Conservation (phyloP, 2,888 invertebrate genomes). For the Carabus problematicus region DNA sequence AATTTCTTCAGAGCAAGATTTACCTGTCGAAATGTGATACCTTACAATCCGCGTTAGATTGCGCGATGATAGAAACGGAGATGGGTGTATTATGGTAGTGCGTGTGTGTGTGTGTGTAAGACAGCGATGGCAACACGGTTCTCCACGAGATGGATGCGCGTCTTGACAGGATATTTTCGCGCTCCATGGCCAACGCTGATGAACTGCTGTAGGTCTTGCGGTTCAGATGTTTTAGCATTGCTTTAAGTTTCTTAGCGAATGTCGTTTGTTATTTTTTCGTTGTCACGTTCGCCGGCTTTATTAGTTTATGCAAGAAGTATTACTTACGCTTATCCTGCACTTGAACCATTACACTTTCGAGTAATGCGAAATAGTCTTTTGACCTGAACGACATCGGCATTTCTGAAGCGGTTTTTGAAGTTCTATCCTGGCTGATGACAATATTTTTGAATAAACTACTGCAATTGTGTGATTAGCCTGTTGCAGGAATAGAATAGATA, state of each 20-base stretch:
- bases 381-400: no score
- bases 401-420: no score
- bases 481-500: no score
- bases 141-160: neutral
- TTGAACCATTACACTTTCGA: no score
- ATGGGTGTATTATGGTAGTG: neutral
- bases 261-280: no score
- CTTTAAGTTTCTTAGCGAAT: neutral
- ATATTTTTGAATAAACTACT: no score
- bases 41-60: constrained; percentile 6
- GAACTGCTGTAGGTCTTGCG: neutral
- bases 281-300: no score
- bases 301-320: no score
- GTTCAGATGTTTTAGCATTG: constrained; percentile 10
- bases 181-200: neutral
- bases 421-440: no score
- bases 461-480: no score
- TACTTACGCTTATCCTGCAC: no score
- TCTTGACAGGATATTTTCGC: constrained; percentile 5
- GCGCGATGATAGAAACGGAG: constrained; percentile 4
- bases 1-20: neutral
- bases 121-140: neutral
- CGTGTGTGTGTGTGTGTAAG: neutral
- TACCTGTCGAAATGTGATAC: constrained; percentile 13
- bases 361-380: no score